These are phyloP conservation scores for Mantis religiosa DNA, from an alignment of 2,888 invertebrate genomes.

Conservation along the genomic window DNA sequence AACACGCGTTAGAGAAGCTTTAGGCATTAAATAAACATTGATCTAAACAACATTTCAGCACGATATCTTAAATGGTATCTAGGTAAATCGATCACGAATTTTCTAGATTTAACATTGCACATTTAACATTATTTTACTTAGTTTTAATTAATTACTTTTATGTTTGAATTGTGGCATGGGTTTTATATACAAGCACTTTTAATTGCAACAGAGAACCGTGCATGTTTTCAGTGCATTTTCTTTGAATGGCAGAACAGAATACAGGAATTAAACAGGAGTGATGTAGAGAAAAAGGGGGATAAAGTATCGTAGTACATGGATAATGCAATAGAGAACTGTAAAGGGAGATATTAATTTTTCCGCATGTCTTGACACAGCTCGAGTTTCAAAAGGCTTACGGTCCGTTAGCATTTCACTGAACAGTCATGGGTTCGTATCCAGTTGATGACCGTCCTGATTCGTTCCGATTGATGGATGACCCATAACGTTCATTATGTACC, in stretches of 20 bases:
- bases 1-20: too few species aligned
- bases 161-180: too few species aligned
- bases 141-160: too few species aligned
- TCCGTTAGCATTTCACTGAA: neutral
- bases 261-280: neutral
- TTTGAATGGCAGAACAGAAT: neutral
- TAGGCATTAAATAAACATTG: too few species aligned
- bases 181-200: too few species aligned
- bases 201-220: too few species aligned
- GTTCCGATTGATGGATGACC: neutral
- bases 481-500: neutral
- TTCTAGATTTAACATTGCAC: too few species aligned
- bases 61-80: too few species aligned
- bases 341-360: neutral
- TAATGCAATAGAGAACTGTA: neutral
- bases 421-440: neutral
- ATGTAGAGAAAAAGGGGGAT: neutral
- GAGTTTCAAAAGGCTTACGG: neutral
- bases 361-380: neutral
- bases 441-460: neutral
- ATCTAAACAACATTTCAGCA: too few species aligned
- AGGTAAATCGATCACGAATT: too few species aligned
- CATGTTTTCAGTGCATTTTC: neutral
- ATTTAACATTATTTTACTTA: too few species aligned
- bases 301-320: neutral